phyloP scores from a whole-genome alignment of 2,888 invertebrate genomes.

The Pyrrhosoma nymphula region DNA sequence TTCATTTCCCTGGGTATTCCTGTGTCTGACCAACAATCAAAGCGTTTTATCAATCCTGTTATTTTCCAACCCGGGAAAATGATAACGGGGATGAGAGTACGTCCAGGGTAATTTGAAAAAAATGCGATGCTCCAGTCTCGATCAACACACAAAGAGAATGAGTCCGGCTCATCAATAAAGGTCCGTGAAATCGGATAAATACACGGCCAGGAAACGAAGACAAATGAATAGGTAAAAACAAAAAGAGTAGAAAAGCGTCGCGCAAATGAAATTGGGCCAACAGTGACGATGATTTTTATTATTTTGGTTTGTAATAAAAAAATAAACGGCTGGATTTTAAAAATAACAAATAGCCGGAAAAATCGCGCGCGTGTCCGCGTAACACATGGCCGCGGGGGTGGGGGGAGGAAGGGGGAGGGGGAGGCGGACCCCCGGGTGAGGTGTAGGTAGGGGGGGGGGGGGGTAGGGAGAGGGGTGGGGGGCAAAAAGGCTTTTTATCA shows the following conservation, averaged over 20 bases:
- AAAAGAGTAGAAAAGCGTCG: not conserved
- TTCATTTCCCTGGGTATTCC: too few relatives aligned
- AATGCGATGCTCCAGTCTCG: too few relatives aligned
- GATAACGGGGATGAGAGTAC: not conserved
- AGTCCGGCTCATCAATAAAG: not conserved
- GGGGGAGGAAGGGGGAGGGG: too few relatives aligned
- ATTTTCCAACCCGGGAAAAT: too few relatives aligned
- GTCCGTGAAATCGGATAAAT: not conserved
- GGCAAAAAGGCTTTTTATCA: not conserved
- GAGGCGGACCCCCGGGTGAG: too few relatives aligned
- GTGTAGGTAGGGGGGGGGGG: too few relatives aligned
- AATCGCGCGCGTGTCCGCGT: not conserved
- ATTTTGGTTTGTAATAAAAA: not conserved
- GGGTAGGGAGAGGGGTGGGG: too few relatives aligned
- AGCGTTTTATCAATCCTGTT: not conserved
- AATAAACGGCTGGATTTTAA: not conserved
- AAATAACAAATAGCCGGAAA: constrained; percentile 21
- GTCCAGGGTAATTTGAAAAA: not conserved
- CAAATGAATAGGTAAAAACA: not conserved
- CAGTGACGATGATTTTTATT: not conserved
- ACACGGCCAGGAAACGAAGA: not conserved
- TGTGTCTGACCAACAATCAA: not conserved
- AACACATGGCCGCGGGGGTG: not conserved
- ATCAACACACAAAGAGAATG: not conserved
- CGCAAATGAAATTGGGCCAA: constrained; percentile 5